Conservation (phyloP, 2,797 vertebrate genomes). For the Amphiprion clarkii region DNA sequence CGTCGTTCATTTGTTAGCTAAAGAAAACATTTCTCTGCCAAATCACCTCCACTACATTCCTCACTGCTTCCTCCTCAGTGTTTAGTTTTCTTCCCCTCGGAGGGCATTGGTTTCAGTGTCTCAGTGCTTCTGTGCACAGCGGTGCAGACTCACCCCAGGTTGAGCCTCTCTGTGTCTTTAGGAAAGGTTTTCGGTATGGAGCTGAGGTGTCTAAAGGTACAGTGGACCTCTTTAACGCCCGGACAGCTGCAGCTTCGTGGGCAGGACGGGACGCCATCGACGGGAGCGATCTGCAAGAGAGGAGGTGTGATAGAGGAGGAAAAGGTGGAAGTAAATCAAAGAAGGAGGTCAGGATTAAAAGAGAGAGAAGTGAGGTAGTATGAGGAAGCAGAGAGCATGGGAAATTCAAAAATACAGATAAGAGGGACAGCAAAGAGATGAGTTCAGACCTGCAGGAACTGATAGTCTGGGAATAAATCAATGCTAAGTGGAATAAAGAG, state of each 20-base stretch:
- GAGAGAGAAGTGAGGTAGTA: neutral
- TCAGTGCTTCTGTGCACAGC: neutral
- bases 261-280: slow-evolving; percentile 56
- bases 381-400: slow-evolving; percentile 2
- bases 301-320: neutral
- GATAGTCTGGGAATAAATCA: slow-evolving; percentile 41
- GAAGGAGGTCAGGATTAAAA: neutral
- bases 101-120: neutral
- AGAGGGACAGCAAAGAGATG: slow-evolving; percentile 18
- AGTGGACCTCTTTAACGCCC: slow-evolving; percentile 80
- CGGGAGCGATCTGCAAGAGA: slow-evolving; percentile 40
- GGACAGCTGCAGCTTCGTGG: slow-evolving; percentile 78
- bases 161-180: slow-evolving; percentile 77
- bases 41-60: slow-evolving; percentile 37
- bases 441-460: slow-evolving; percentile 33
- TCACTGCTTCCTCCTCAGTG: slow-evolving; percentile 43
- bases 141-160: slow-evolving; percentile 74
- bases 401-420: slow-evolving; percentile 7
- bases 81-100: slow-evolving; percentile 45
- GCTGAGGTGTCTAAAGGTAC: slow-evolving; percentile 80
- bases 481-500: slow-evolving; percentile 10
- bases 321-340: neutral
- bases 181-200: slow-evolving; percentile 69
- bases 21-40: slow-evolving; percentile 41
- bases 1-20: slow-evolving; percentile 25